Base-by-base conservation (phyloP, 2,113 vertebrate species). In the Salvelinus fontinalis region DNA sequence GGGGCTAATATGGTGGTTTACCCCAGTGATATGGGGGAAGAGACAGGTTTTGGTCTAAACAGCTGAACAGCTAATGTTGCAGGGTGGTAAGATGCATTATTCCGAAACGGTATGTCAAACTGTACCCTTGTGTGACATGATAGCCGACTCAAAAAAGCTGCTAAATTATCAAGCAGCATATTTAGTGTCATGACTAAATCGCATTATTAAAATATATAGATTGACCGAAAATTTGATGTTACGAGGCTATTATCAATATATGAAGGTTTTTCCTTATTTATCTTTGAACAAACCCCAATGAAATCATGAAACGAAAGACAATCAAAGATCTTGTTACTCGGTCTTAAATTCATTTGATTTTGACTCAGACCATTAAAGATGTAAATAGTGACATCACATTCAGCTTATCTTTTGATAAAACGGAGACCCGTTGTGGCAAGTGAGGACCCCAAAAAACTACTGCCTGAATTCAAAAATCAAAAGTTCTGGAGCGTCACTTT, bases 301-400 rank as follows among this genome's bases (percentile, higher is more conserved):
- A 8, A 62, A 62, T 22, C 16, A 54, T 44, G 39, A 44, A 44
- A 44, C 9, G 8, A 6, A 57, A 57, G 54, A 57, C 39, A 44
- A 18, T 57, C 51, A 57, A 20, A 57, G 18, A 57, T 57, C 3
- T 13, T 57, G 51, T 57, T 57, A 5, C 3, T 57, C 5, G 12
- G 18, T 57, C 18, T 57, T 20, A 20, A 57, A 57, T 57, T 4
- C 1, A 20, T 57, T 57, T 2, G 18, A 14, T 44, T 44, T 11
- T 44, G 39, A 11, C 2, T 2, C 9, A 11, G 39, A 44, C 14
- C 27, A 29, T 67, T 67, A 12, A 29, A 65, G n/a, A 13, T 1
- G 18, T 88, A 86, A 91, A 90, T 83, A 70, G 89, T 87, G 87
- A 89, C 86, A 81, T 74, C 22, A 59, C n/a, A 60, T 84, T 86